phyloP scores from a whole-genome alignment of 2,888 invertebrate genomes.

The Eueremaeus valkanovi region DNA sequence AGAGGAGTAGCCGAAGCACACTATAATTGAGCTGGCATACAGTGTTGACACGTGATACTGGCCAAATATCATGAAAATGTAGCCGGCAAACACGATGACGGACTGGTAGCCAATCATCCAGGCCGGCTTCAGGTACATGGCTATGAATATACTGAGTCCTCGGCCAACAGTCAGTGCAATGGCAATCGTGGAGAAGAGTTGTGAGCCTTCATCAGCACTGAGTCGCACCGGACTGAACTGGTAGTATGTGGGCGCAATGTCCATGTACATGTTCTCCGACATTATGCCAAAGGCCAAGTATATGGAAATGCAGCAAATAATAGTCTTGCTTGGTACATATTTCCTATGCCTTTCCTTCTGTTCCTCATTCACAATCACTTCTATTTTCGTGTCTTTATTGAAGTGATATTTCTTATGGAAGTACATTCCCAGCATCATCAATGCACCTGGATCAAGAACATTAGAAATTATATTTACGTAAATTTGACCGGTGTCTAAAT shows the following conservation, averaged over 20 bases:
- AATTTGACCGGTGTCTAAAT: too few species aligned
- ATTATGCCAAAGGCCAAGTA: conserved; percentile 4
- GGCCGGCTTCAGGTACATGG: conserved; percentile 29
- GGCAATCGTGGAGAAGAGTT: not conserved
- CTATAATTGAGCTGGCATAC: not conserved
- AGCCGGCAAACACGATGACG: not conserved
- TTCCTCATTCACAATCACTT: not conserved
- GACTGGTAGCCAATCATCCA: conserved; percentile 18
- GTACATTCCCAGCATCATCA: not conserved
- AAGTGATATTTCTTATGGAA: not conserved
- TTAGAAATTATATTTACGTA: not conserved
- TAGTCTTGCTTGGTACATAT: not conserved
- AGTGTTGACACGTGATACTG: not conserved
- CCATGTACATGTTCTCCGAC: conserved; percentile 28
- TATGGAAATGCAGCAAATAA: not conserved
- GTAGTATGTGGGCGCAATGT: conserved; percentile 19
- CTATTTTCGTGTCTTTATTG: not conserved
- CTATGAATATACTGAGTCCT: conserved; percentile 17
- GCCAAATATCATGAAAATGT: not conserved
- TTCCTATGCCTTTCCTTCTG: not conserved
- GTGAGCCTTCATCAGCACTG: not conserved
- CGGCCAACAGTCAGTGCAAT: conserved; percentile 25
- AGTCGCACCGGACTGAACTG: not conserved
- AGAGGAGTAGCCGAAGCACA: conserved; percentile 35
- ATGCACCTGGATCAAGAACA: not conserved